phyloP scores from a whole-genome alignment of 2,888 invertebrate genomes.

The Syrphus vitripennis region DNA sequence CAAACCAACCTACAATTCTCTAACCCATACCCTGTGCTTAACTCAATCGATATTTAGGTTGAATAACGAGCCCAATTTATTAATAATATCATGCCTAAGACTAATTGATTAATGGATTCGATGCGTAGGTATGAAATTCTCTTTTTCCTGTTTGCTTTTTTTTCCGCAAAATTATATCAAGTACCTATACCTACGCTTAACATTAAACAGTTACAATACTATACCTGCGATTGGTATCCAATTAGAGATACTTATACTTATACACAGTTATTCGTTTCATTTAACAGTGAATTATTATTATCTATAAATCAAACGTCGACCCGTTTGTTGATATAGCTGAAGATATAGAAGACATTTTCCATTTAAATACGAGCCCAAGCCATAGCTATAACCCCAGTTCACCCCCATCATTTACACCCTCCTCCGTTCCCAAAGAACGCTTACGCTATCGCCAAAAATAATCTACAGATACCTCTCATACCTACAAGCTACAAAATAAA shows the following conservation, averaged over 20 bases:
- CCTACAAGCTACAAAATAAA: slow-evolving; percentile 17
- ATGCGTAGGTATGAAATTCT: background rate
- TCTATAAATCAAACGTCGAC: slow-evolving; percentile 67
- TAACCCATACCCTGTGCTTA: too few species aligned
- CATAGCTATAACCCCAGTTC: background rate
- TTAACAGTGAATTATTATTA: slow-evolving; percentile 46
- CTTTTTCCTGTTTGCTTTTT: background rate
- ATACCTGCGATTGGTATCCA: slow-evolving; percentile 38
- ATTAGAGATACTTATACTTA: slow-evolving; percentile 59
- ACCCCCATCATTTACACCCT: background rate
- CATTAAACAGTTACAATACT: background rate
- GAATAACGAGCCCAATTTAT: background rate
- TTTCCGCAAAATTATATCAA: background rate
- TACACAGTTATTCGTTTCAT: slow-evolving; percentile 32
- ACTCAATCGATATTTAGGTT: background rate
- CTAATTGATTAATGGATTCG: slow-evolving; percentile 32
- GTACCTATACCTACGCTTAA: background rate
- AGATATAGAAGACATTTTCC: slow-evolving; percentile 7
- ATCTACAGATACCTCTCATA: slow-evolving; percentile 33
- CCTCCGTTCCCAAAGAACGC: background rate
- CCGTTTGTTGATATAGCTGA: background rate
- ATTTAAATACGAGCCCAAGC: background rate
- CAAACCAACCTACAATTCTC: too few species aligned
- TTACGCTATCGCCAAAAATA: slow-evolving; percentile 57
- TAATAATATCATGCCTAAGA: slow-evolving; percentile 9